These are phyloP conservation scores for Oscarella lobularis DNA, from an alignment of 37 sponge, comb jelly and placozoan species.

Conservation along the genomic window DNA sequence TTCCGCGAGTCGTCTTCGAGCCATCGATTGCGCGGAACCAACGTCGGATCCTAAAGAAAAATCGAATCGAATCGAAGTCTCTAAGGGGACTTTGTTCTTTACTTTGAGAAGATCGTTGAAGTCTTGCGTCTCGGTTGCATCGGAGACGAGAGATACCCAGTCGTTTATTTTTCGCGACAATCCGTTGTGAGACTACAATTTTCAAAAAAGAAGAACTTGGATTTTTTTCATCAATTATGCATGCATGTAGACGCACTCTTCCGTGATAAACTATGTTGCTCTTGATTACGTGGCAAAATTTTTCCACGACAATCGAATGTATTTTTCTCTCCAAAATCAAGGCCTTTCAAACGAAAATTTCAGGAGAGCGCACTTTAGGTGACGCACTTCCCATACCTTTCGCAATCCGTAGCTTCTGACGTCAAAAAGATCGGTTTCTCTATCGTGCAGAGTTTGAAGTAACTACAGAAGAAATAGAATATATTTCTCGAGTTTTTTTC, in stretches of 20 bases:
- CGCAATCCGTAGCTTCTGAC: background rate
- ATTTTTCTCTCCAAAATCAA: background rate
- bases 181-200: background rate
- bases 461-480: background rate
- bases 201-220: too few relatives aligned
- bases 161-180: background rate
- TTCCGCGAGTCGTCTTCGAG: background rate
- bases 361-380: background rate
- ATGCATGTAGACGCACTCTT: background rate
- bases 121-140: background rate
- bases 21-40: background rate
- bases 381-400: background rate
- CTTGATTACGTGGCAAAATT: background rate
- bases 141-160: background rate
- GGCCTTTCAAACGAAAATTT: background rate
- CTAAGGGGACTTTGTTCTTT: too few relatives aligned
- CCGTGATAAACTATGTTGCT: background rate
- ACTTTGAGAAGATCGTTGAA: background rate
- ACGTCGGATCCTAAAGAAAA: background rate
- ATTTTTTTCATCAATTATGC: too few relatives aligned
- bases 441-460: background rate
- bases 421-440: background rate
- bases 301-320: background rate
- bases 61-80: background rate
- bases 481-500: too few relatives aligned